These are phyloP conservation scores for Taxidea taxus DNA, from an alignment of 2,113 vertebrate species.

Conservation along the genomic window DNA sequence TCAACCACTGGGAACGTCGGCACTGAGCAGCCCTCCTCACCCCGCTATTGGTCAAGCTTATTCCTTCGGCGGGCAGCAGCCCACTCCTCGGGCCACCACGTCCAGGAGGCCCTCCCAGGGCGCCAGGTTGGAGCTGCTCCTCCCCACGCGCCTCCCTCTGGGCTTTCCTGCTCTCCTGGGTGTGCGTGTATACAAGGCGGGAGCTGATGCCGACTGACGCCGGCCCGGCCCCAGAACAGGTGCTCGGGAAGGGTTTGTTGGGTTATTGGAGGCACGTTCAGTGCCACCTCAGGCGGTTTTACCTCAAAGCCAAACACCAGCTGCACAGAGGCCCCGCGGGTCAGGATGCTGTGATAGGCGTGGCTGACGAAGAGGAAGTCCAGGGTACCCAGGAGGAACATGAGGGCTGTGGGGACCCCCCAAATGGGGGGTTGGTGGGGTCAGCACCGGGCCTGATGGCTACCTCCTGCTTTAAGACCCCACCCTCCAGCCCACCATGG, in stretches of 20 bases:
- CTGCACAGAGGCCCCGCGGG: constrained; percentile 95
- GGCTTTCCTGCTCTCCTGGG: background rate
- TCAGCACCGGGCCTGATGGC: constrained; percentile 18
- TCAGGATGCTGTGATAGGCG: constrained; percentile 96
- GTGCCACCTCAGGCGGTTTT: background rate
- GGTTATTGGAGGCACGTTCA: background rate
- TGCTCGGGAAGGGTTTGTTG: background rate
- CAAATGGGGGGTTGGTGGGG: background rate
- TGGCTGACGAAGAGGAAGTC: constrained; percentile 96
- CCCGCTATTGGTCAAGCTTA: background rate
- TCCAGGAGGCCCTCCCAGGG: background rate
- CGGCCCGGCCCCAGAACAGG: background rate
- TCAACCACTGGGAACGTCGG: background rate
- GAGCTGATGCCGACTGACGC: background rate
- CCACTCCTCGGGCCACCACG: background rate
- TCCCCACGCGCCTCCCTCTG: background rate
- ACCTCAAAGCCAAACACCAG: constrained; percentile 98
- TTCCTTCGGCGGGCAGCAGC: background rate
- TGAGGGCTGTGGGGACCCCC: constrained; percentile 80
- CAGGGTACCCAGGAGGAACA: constrained; percentile 89
- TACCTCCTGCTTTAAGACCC: background rate
- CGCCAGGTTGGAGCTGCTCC: background rate
- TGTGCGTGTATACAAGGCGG: background rate
- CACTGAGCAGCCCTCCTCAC: background rate
- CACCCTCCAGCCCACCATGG: background rate